Percentiles rank a stretch among this genome's conserved stretches.
Conservation (phyloP, 2,888 invertebrate genomes). For the Cheiracanthium punctorium region DNA sequence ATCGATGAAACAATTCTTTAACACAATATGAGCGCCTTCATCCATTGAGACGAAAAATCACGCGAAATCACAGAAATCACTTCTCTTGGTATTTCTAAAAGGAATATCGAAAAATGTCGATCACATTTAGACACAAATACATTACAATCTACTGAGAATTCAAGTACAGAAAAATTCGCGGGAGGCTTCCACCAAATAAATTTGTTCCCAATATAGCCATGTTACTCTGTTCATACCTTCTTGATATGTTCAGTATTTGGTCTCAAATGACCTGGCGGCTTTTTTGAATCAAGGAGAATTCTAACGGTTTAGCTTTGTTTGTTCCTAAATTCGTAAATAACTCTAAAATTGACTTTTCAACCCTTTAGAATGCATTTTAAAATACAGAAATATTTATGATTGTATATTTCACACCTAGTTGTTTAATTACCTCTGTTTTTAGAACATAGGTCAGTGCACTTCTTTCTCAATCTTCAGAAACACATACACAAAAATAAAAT, state of each 20-base stretch:
- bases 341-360: no score
- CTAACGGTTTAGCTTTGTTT: no score
- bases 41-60: constrained; percentile 30
- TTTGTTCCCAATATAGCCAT: constrained; percentile 34
- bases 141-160: constrained; percentile 47
- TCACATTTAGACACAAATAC: constrained; percentile 66
- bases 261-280: constrained; percentile 49
- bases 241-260: constrained; percentile 58
- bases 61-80: constrained; percentile 54
- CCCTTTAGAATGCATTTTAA: no score
- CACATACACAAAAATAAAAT: no score
- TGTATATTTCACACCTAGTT: no score
- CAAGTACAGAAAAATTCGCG: constrained; percentile 51
- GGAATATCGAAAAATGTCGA: constrained; percentile 46
- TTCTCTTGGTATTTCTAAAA: constrained; percentile 39
- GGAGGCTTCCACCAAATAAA: constrained; percentile 34
- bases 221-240: constrained; percentile 33
- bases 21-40: constrained; percentile 21
- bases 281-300: constrained; percentile 1
- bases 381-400: no score
- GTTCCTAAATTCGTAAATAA: no score
- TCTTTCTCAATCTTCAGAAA: no score
- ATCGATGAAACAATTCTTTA: constrained; percentile 51
- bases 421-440: no score
- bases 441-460: no score